Conservation (phyloP, 2,797 vertebrate genomes). For the Chromobotia macracanthus region DNA sequence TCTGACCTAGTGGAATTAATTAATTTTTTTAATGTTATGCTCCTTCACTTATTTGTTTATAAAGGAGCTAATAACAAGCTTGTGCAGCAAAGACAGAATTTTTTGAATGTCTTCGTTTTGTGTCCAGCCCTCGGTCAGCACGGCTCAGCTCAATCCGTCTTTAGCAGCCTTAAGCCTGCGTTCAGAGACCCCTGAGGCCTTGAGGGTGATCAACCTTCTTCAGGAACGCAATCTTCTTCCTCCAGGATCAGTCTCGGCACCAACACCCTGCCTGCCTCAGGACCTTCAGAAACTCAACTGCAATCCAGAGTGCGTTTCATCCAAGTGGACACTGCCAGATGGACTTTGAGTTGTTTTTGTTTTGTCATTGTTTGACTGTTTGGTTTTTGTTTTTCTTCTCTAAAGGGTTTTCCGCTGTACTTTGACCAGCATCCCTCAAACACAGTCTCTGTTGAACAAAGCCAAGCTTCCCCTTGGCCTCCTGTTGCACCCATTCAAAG, state of each 20-base stretch:
- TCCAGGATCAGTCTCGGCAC: conserved; percentile 76
- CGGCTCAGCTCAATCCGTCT: conserved; percentile 83
- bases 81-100: too few species aligned
- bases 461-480: conserved; percentile 96
- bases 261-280: conserved; percentile 89
- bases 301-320: conserved; percentile 89
- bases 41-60: too few species aligned
- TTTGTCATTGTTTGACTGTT: neutral
- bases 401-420: conserved; percentile 92
- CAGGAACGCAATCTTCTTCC: conserved; percentile 95
- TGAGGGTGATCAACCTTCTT: conserved; percentile 90
- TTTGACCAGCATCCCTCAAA: conserved; percentile 94
- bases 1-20: too few species aligned
- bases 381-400: neutral
- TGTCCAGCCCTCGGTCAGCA: conserved; percentile 75
- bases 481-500: conserved; percentile 97
- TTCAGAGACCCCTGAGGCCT: conserved; percentile 83
- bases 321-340: too few species aligned
- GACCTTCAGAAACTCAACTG: conserved; percentile 94
- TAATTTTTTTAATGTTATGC: too few species aligned
- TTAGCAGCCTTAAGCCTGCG: conserved; percentile 87
- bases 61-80: too few species aligned
- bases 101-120: neutral
- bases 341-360: neutral
- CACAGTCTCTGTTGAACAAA: conserved; percentile 94